These are phyloP conservation scores for Tympanuchus pallidicinctus DNA, from an alignment of 2,113 vertebrate species.

Conservation along the genomic window DNA sequence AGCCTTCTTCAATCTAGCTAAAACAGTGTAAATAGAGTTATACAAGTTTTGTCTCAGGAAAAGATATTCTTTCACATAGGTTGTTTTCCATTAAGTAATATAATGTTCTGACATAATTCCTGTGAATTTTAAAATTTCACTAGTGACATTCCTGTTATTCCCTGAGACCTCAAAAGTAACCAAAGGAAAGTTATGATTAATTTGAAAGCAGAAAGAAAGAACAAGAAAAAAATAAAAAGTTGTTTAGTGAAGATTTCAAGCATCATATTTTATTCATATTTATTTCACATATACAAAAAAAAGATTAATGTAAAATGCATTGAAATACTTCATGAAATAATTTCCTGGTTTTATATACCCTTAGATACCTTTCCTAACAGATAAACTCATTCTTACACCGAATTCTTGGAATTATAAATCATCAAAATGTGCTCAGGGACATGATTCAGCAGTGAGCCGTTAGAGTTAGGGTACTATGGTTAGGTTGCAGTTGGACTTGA, in stretches of 20 bases:
- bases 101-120: too few species aligned
- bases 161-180: constrained; percentile 3
- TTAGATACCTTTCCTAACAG: neutral
- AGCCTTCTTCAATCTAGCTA: too few species aligned
- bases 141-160: neutral
- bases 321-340: neutral
- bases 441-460: too few species aligned
- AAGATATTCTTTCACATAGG: too few species aligned
- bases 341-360: neutral
- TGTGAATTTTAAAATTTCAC: neutral
- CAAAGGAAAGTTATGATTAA: constrained; percentile 35
- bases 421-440: neutral
- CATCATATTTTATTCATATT: too few species aligned
- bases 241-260: too few species aligned
- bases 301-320: neutral
- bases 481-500: too few species aligned
- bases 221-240: neutral
- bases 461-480: too few species aligned
- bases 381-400: neutral
- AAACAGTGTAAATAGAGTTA: too few species aligned
- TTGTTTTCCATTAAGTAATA: too few species aligned
- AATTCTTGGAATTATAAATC: constrained; percentile 29
- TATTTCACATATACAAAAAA: too few species aligned
- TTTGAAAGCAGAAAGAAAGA: neutral
- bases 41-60: too few species aligned